Evolutionary conservation across 2,888 invertebrate species (phyloP).

Genomic region (Balanococcus diminutus): DNA sequence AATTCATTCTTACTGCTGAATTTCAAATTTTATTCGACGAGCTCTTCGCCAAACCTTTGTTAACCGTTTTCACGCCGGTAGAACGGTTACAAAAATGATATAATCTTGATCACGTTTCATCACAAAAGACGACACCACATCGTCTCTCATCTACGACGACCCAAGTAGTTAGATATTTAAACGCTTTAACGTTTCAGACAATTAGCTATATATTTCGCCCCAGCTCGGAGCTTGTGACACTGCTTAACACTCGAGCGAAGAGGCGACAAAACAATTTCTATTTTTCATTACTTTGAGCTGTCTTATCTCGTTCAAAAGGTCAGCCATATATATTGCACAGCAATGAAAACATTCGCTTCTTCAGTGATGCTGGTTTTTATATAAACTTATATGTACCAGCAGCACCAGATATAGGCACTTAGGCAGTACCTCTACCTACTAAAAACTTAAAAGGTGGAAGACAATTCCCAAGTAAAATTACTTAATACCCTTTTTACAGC

Average conservation of each 20-base stretch:
- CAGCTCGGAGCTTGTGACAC: background rate
- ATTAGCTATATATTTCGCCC: background rate
- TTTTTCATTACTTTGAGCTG: background rate
- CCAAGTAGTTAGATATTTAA: background rate
- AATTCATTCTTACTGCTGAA: no score
- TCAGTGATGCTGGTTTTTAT: background rate
- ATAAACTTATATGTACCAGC: no score
- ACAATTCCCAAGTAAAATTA: background rate
- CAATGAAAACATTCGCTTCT: background rate
- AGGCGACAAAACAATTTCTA: background rate
- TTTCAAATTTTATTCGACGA: no score
- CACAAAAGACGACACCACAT: background rate
- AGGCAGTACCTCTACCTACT: no score
- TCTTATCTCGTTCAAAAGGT: slow-evolving; percentile 8
- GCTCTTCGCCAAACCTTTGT: no score
- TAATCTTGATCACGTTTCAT: background rate
- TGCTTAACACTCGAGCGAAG: background rate
- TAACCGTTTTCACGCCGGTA: no score
- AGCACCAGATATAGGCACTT: background rate
- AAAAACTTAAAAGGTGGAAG: slow-evolving; percentile 2
- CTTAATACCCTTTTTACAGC: slow-evolving; percentile 12
- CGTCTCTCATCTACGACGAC: background rate
- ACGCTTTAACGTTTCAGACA: background rate
- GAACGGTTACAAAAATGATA: background rate
- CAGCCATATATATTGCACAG: background rate